Evolutionary conservation across 2,888 invertebrate genomes (phyloP).

Genomic region (Melanargia galathea): DNA sequence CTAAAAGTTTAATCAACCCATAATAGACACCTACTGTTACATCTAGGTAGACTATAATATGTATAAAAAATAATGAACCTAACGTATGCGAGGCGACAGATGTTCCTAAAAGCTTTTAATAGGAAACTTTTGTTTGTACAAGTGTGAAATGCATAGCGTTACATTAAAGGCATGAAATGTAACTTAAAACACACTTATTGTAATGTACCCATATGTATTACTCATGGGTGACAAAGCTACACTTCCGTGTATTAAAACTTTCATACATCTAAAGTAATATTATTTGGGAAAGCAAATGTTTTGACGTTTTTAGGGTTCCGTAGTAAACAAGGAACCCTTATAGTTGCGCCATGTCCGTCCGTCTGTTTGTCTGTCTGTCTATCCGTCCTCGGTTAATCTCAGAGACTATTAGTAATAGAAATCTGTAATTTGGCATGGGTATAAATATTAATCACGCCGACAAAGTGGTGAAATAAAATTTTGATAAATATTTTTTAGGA

Average conservation of each 20-base stretch:
- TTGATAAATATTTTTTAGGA: too few species aligned
- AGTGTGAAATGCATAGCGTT: constrained; percentile 13
- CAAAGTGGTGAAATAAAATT: too few species aligned
- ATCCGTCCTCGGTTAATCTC: too few species aligned
- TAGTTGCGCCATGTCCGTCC: too few species aligned
- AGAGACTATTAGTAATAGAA: too few species aligned
- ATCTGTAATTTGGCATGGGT: too few species aligned
- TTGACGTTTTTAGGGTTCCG: too few species aligned
- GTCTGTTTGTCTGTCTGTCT: too few species aligned
- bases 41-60: neutral
- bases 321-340: neutral
- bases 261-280: neutral
- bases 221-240: neutral
- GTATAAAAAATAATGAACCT: neutral
- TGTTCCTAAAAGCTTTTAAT: constrained; percentile 6
- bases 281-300: neutral
- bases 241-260: constrained; percentile 1
- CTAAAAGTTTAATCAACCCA: too few species aligned
- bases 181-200: neutral
- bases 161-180: constrained; percentile 1
- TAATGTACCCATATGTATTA: neutral
- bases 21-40: too few species aligned
- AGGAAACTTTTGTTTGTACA: constrained; percentile 10
- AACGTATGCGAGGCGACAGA: neutral
- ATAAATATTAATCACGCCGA: too few species aligned